These are phyloP conservation scores for Zeugodacus cucurbitae DNA, from an alignment of 1,140 invertebrate genomes.

Conservation along the genomic window DNA sequence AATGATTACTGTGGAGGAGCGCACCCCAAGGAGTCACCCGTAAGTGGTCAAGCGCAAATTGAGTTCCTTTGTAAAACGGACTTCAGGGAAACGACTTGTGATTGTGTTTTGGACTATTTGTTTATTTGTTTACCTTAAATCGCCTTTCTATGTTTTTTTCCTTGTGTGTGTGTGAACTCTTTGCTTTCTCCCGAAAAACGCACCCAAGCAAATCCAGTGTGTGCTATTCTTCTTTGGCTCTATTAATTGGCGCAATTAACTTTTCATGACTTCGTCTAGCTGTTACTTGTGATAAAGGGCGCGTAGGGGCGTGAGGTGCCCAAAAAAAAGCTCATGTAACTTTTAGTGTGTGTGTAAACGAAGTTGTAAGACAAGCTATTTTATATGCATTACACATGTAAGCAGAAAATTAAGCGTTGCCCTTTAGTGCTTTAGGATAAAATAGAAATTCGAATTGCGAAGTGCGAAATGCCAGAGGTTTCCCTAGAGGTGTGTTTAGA, in stretches of 20 bases:
- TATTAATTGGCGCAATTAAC: conserved; percentile 12
- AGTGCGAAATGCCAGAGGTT: not conserved
- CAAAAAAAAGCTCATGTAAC: not conserved
- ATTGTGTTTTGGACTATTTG: not conserved
- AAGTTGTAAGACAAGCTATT: not conserved
- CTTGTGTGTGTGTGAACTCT: not conserved
- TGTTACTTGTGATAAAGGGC: not conserved
- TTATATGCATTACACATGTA: not conserved
- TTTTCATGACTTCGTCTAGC: not conserved
- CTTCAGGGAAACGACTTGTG: not conserved
- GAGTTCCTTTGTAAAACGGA: not conserved
- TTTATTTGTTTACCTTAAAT: not conserved
- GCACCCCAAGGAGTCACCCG: not conserved
- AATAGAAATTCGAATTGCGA: not conserved
- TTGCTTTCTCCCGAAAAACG: not conserved
- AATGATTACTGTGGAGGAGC: not conserved
- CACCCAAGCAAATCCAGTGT: not conserved
- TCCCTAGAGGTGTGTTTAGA: not conserved
- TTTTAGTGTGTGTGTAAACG: not conserved
- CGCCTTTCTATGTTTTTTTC: not conserved
- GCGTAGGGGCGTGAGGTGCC: no score
- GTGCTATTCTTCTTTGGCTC: not conserved
- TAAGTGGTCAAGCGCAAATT: conserved; percentile 7
- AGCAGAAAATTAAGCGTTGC: not conserved
- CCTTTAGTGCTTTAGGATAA: not conserved